Conservation (phyloP, 2,888 invertebrate genomes). For the Trypoxylon attenuatum region DNA sequence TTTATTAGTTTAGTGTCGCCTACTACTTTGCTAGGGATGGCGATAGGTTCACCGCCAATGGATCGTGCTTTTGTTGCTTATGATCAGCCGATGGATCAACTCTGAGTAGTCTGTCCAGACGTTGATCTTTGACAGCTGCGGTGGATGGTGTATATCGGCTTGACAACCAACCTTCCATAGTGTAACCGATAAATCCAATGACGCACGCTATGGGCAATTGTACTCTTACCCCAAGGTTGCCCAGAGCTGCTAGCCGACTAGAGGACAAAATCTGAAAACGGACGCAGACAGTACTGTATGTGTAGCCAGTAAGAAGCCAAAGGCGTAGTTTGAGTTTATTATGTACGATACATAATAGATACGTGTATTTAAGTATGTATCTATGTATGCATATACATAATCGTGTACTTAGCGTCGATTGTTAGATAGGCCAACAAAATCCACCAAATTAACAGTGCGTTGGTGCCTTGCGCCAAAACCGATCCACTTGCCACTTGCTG, state of each 20-base stretch:
- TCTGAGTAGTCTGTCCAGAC: slow-evolving; percentile 65
- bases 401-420: no score
- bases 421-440: no score
- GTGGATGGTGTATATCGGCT: slow-evolving; percentile 83
- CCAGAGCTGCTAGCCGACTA: background rate
- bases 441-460: no score
- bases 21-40: slow-evolving; percentile 65
- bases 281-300: no score
- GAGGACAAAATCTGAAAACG: background rate
- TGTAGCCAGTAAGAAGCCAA: no score
- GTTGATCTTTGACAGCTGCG: slow-evolving; percentile 65
- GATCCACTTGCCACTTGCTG: no score
- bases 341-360: no score
- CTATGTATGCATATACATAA: no score
- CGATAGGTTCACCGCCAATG: slow-evolving; percentile 71
- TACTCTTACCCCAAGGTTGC: slow-evolving; percentile 81
- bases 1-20: background rate
- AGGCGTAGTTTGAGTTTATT: no score
- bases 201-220: slow-evolving; percentile 89
- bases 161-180: slow-evolving; percentile 84
- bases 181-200: slow-evolving; percentile 91
- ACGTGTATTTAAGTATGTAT: no score
- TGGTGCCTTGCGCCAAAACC: no score
- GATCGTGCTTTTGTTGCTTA: slow-evolving; percentile 61
- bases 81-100: slow-evolving; percentile 51